phyloP scores from a whole-genome alignment of 2,797 vertebrate genomes.

The Aselliscus stoliczkanus region DNA sequence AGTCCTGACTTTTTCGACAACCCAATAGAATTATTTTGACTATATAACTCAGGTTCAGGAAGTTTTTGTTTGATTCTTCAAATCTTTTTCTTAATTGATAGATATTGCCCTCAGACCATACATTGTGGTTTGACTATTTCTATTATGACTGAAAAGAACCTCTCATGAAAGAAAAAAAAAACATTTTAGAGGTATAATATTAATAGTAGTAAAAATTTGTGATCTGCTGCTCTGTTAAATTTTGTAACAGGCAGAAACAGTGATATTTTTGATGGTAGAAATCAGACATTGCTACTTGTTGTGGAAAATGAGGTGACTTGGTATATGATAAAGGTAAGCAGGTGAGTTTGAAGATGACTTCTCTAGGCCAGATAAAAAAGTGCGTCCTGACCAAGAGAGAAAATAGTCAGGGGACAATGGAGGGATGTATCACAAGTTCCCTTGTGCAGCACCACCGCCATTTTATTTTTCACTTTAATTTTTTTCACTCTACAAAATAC shows the following conservation, averaged over 20 bases:
- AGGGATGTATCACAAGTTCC: not conserved
- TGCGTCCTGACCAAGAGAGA: not conserved
- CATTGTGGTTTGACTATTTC: not conserved
- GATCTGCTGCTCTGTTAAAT: not conserved
- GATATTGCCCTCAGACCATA: not conserved
- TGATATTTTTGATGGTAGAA: not conserved
- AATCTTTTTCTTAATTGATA: not conserved
- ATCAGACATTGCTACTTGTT: not conserved
- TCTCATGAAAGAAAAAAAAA: not conserved
- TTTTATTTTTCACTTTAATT: not conserved
- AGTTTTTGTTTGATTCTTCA: not conserved
- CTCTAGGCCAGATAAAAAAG: not conserved
- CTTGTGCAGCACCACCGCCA: too few species aligned
- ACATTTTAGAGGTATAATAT: not conserved
- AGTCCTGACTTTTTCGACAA: too few species aligned
- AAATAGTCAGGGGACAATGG: not conserved
- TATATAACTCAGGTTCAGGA: not conserved
- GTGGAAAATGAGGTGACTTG: not conserved
- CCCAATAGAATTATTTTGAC: conserved; percentile 35
- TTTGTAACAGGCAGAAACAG: not conserved
- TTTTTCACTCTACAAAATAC: not conserved
- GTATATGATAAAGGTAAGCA: not conserved
- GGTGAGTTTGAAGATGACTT: not conserved
- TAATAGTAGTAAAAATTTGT: not conserved
- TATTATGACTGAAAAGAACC: not conserved